A percentile compares a stretch with the other conserved stretches of the same genome.
Evolutionary conservation across 2,113 vertebrate species (phyloP).

Genomic region (Pardalotus punctatus): DNA sequence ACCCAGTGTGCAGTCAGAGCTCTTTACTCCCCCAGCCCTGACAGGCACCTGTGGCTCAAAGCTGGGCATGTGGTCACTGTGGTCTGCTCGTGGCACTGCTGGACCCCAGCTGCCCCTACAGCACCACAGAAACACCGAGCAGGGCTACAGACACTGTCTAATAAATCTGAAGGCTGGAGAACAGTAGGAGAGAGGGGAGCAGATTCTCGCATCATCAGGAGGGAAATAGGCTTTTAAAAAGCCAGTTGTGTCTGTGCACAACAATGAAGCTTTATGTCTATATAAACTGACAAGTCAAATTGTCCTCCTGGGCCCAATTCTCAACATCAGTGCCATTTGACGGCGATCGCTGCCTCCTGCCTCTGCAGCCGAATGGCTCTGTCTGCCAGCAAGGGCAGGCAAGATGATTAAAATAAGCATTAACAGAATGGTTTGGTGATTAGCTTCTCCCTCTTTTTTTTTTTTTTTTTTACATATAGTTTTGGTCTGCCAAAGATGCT

Average conservation of each 20-base stretch:
- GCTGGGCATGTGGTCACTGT: not conserved
- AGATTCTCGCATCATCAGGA: slow-evolving; percentile 65
- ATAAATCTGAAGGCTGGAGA: slow-evolving; percentile 5
- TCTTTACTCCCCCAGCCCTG: accelerated
- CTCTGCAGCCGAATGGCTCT: slow-evolving; percentile 58
- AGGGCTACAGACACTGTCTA: not conserved
- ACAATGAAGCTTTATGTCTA: slow-evolving; percentile 73
- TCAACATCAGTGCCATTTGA: slow-evolving; percentile 68
- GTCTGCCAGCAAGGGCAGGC: slow-evolving; percentile 65
- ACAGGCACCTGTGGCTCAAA: accelerated
- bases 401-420: slow-evolving; percentile 74
- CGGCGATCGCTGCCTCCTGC: slow-evolving; percentile 48
- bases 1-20: not conserved
- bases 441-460: slow-evolving; percentile 44
- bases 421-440: slow-evolving; percentile 72
- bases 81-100: not conserved
- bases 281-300: slow-evolving; percentile 83
- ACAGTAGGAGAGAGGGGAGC: slow-evolving; percentile 37
- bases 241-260: slow-evolving; percentile 64
- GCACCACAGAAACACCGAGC: not conserved
- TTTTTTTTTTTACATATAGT: not conserved
- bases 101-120: not conserved
- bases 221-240: slow-evolving; percentile 64
- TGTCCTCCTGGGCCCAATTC: slow-evolving; percentile 73
- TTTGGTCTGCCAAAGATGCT: slow-evolving; percentile 50